Percentiles rank a stretch among this genome's conserved stretches.
phyloP scores from a whole-genome alignment of 1,140 invertebrate genomes.

The Monomorium pharaonis region DNA sequence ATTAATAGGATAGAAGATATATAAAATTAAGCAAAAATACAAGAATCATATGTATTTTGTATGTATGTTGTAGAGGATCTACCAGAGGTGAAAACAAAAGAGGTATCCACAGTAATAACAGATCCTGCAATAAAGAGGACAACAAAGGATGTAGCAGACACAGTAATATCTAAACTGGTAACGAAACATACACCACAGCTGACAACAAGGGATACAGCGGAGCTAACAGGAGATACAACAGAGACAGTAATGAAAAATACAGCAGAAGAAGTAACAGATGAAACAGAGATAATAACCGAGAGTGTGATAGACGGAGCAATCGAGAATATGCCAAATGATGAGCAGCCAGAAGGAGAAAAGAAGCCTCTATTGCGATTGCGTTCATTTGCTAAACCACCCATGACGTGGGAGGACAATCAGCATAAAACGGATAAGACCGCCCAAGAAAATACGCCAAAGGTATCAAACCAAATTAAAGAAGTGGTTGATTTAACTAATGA shows the following conservation, averaged over 20 bases:
- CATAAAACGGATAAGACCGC: slow-evolving; percentile 40
- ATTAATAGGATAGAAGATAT: slow-evolving; percentile 44
- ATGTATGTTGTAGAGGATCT: slow-evolving; percentile 62
- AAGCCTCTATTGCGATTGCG: slow-evolving; percentile 74
- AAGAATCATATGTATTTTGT: slow-evolving; percentile 54
- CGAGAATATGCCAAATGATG: not conserved
- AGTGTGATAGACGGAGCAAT: not conserved
- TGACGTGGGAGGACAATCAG: slow-evolving; percentile 71
- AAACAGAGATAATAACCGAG: not conserved
- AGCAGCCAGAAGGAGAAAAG: slow-evolving; percentile 18
- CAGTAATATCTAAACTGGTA: not conserved
- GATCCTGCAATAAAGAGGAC: not conserved
- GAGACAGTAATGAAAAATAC: not conserved
- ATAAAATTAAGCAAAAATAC: slow-evolving; percentile 20
- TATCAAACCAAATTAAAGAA: slow-evolving; percentile 8
- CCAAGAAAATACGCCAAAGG: not conserved
- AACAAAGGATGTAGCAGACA: not conserved
- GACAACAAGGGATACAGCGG: not conserved
- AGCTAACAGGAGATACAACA: not conserved
- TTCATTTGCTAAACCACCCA: slow-evolving; percentile 80
- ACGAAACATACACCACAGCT: not conserved
- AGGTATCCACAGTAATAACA: not conserved
- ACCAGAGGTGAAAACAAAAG: not conserved
- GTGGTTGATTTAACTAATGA: slow-evolving; percentile 64
- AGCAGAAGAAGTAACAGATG: not conserved